A percentile compares a stretch with the other conserved stretches of the same genome.
phyloP scores from a whole-genome alignment of 2,797 vertebrate species.

The Rhinogobio ventralis region DNA sequence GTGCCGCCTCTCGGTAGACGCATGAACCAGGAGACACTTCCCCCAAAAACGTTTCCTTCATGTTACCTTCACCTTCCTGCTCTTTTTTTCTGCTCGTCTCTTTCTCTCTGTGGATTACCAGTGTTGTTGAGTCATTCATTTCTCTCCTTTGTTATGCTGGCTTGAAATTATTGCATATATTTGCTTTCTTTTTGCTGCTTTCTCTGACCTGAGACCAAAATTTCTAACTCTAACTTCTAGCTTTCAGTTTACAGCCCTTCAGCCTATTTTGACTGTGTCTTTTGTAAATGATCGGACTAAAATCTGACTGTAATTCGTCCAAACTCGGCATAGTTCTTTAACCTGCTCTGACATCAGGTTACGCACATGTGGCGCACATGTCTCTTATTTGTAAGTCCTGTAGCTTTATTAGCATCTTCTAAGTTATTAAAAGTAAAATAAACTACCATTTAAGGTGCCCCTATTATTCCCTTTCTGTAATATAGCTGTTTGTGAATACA shows the following conservation, averaged over 20 bases:
- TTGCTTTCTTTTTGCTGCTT: not conserved
- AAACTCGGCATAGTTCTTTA: not conserved
- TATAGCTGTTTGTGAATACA: too few species aligned
- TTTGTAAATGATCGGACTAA: not conserved
- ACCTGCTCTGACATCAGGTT: slow-evolving; percentile 17
- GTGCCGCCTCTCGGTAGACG: slow-evolving; percentile 10
- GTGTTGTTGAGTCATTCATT: not conserved
- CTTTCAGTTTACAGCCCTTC: not conserved
- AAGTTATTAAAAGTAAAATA: not conserved
- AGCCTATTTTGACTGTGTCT: not conserved
- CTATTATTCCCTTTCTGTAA: too few species aligned
- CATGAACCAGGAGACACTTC: slow-evolving; percentile 13
- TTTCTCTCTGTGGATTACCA: slow-evolving; percentile 1
- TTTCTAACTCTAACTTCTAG: not conserved
- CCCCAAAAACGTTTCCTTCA: not conserved
- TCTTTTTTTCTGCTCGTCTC: not conserved
- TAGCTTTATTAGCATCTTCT: not conserved
- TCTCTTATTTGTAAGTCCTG: not conserved
- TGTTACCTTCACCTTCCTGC: slow-evolving; percentile 21
- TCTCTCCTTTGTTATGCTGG: slow-evolving; percentile 12
- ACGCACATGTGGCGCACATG: not conserved
- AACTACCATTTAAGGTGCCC: not conserved
- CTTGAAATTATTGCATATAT: not conserved
- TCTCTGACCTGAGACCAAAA: not conserved
- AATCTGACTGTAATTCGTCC: not conserved